Conservation (phyloP, 2,113 vertebrate genomes). For the Myrmophylax atrothorax region DNA sequence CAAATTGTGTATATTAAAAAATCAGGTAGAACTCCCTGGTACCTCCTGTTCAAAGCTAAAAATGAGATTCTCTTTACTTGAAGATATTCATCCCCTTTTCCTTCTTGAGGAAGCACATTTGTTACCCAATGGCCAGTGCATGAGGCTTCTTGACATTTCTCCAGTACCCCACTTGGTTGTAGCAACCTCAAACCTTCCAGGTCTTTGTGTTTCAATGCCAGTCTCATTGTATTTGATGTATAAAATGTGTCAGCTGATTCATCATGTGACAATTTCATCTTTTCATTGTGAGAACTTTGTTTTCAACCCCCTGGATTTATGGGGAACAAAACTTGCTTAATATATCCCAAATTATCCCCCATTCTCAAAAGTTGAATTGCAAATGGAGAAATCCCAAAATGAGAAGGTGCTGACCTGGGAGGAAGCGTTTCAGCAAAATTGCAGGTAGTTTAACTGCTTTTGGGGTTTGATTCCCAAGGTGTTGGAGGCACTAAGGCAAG, state of each 20-base stretch:
- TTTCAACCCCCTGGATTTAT: background rate
- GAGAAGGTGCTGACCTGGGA: background rate
- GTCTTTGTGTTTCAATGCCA: background rate
- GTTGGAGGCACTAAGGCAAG: background rate
- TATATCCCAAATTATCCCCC: background rate
- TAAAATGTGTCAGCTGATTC: background rate
- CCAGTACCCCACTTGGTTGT: background rate
- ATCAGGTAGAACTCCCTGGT: background rate
- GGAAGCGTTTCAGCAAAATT: background rate
- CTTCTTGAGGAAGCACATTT: background rate
- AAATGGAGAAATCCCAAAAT: background rate
- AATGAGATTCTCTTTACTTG: background rate
- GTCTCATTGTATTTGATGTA: background rate
- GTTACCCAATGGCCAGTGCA: background rate
- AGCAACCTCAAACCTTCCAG: background rate
- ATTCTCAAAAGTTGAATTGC: background rate
- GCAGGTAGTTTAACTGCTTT: background rate
- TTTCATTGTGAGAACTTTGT: background rate
- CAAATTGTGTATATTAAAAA: background rate
- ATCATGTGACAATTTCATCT: background rate
- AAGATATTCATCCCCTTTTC: background rate
- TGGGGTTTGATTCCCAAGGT: background rate
- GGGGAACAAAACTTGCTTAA: background rate
- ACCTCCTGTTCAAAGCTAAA: background rate
- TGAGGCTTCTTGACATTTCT: background rate